phyloP scores from a whole-genome alignment of 1,140 invertebrate species.

The Formica exsecta region DNA sequence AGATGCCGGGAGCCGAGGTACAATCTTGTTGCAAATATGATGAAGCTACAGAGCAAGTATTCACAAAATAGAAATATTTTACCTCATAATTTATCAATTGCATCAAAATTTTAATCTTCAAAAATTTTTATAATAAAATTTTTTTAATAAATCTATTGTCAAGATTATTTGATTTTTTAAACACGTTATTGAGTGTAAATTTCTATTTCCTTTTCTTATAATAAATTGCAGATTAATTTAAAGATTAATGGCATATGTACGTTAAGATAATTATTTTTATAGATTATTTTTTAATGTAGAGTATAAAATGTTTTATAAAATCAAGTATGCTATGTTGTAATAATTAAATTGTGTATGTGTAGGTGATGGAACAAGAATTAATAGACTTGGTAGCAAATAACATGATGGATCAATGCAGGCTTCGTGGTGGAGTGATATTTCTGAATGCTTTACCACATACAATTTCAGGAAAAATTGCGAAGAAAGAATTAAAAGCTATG shows the following conservation, averaged over 20 bases:
- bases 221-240: background rate
- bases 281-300: background rate
- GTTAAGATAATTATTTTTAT: background rate
- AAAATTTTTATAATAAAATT: background rate
- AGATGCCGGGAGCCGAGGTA: conserved; percentile 58
- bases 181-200: too few species aligned
- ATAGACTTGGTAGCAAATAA: conserved; percentile 63
- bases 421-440: conserved; percentile 86
- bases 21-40: background rate
- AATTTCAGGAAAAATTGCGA: conserved; percentile 85
- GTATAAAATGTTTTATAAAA: background rate
- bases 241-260: background rate
- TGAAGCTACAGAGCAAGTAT: background rate
- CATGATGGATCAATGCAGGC: conserved; percentile 70
- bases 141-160: background rate
- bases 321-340: background rate
- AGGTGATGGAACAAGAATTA: conserved; percentile 76
- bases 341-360: background rate
- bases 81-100: background rate
- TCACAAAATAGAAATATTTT: background rate
- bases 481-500: conserved; percentile 71
- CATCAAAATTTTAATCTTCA: background rate
- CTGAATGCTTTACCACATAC: conserved; percentile 86
- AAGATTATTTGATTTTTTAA: background rate
- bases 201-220: background rate